These are phyloP conservation scores for Acanthosoma haemorrhoidale DNA, from an alignment of 2,888 invertebrate species.

Conservation along the genomic window DNA sequence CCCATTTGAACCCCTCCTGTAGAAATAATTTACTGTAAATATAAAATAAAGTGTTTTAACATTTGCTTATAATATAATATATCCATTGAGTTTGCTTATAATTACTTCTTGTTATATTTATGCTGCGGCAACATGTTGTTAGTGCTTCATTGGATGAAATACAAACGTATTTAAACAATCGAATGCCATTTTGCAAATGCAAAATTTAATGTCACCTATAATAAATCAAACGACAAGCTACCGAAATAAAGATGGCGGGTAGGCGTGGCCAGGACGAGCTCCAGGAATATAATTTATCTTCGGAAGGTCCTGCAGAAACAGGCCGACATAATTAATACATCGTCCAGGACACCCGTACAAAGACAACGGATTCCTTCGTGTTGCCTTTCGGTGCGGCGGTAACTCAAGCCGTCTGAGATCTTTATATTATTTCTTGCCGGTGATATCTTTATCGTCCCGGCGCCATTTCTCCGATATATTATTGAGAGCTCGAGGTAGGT, in stretches of 20 bases:
- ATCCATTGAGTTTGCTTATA: too few relatives aligned
- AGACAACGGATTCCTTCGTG: slow-evolving; percentile 8
- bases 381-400: background rate
- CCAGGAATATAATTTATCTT: background rate
- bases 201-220: too few relatives aligned
- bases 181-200: too few relatives aligned
- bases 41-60: too few relatives aligned
- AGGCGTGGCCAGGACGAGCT: background rate
- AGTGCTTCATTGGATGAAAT: too few relatives aligned
- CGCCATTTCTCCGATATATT: slow-evolving; percentile 11
- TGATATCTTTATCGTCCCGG: background rate
- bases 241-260: slow-evolving; percentile 8
- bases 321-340: slow-evolving; percentile 10
- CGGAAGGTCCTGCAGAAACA: background rate
- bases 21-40: too few relatives aligned
- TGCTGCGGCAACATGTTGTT: too few relatives aligned
- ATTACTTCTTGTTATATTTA: too few relatives aligned
- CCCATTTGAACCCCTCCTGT: too few relatives aligned
- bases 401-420: background rate
- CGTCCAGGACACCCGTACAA: background rate
- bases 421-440: slow-evolving; percentile 5
- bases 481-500: background rate
- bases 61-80: too few relatives aligned
- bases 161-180: too few relatives aligned
- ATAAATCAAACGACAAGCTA: too few relatives aligned